Base-by-base conservation (phyloP, 1,140 invertebrate genomes). In the Lysiphlebus fabarum region DNA sequence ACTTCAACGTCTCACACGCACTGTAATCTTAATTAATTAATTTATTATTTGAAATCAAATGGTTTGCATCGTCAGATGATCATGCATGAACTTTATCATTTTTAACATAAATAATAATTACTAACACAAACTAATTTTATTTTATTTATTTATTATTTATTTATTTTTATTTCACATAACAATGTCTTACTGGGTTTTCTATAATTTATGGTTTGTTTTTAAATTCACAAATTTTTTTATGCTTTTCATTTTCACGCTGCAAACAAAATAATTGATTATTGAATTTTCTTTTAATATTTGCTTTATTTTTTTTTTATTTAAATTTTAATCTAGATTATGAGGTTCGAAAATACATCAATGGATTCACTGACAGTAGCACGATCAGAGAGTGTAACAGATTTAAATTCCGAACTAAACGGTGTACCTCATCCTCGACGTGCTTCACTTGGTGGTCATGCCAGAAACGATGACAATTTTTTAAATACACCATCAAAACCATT, bases 371-470 rank as follows among this genome's bases (percentile, higher is more conserved):
- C 85, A 40, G 84, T 88, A 47, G 85, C 84, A 14, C 85, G 90
- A 12, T 92, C 90, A 42, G 90, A 91, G 75, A 92, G 90, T 75
- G 89, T 92, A 55, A 86, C 87, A 34, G 90, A 92, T 79, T 78
- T 92, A 3, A 91, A 87, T 65, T 73, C 71, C 1, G 76, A 78
- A 53, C 45, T 77, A 11, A 78, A 68, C 55, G 72, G 62, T 36
- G 49, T 74, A 11, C 67, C 73, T 6, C 69, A 77, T 6, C 68
- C 76, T 61, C 58, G 72, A 10, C 66, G 76, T 8, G 70, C 73
- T 43, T 67, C 77, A n/a, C 74, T 73, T 3, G 61, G 68, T 10
- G 72, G 71, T 40, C 72, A 77, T 68, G 69, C 83, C 48, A 82
- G 83, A 69, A 79, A 82, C 59, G 75, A 82, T 5, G 83, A 85